These are phyloP conservation scores for Rhinoraja longicauda DNA, from an alignment of 2,797 vertebrate species.

Conservation along the genomic window DNA sequence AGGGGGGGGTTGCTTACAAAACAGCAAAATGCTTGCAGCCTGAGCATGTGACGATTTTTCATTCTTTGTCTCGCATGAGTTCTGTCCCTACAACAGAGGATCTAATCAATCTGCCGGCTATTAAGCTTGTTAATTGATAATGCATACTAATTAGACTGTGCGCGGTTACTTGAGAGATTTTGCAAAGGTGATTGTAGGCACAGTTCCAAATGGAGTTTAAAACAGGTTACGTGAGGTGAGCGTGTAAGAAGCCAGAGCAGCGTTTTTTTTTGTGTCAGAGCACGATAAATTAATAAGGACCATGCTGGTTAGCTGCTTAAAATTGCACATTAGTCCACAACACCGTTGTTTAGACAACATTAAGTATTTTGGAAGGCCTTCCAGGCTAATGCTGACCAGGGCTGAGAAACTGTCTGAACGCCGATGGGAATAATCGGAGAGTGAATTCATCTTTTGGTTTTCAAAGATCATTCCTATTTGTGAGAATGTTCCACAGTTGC, in stretches of 20 bases:
- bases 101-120: conserved; percentile 99
- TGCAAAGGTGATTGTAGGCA: conserved; percentile 99
- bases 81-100: conserved; percentile 94
- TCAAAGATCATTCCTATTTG: conserved; percentile 57
- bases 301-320: background rate
- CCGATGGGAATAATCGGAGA: conserved; percentile 40
- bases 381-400: background rate
- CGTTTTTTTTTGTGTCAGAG: conserved; percentile 18
- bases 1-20: conserved; percentile 62
- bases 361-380: conserved; percentile 25
- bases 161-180: conserved; percentile 97
- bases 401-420: conserved; percentile 29
- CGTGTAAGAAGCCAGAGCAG: conserved; percentile 65
- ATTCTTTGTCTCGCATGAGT: conserved; percentile 89
- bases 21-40: conserved; percentile 70
- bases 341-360: conserved; percentile 26
- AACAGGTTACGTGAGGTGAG: conserved; percentile 98
- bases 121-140: conserved; percentile 99
- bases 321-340: conserved; percentile 33
- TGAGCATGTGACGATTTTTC: conserved; percentile 83
- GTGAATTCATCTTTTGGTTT: conserved; percentile 46
- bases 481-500: conserved; percentile 53
- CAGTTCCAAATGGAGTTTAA: conserved; percentile 97
- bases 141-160: conserved; percentile 99
- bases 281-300: conserved; percentile 26